A percentile compares a stretch with the other conserved stretches of the same genome.
Conservation (phyloP, 2,797 vertebrate species). For the Babyrousa celebensis region DNA sequence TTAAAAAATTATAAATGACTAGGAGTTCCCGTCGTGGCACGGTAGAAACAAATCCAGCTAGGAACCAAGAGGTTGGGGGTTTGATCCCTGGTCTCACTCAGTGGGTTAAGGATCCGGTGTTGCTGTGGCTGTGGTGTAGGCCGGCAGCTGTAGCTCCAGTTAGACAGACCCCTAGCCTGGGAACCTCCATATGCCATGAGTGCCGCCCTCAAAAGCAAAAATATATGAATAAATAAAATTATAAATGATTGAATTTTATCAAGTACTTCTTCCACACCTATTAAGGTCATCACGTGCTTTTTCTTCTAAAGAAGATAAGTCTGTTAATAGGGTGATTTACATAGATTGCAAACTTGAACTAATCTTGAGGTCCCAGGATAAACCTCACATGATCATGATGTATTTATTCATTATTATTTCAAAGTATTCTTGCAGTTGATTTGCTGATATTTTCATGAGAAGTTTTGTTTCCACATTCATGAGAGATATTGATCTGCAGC, state of each 20-base stretch:
- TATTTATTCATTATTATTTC: background rate
- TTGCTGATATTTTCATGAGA: background rate
- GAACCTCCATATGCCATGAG: no score
- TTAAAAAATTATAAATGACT: background rate
- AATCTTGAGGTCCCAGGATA: background rate
- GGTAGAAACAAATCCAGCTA: no score
- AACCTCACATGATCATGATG: background rate
- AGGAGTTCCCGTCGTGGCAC: no score
- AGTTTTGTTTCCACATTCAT: background rate
- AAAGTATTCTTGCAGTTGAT: conserved; percentile 33
- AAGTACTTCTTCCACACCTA: background rate
- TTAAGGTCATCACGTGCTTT: background rate
- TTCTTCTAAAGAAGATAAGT: background rate
- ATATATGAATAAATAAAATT: background rate
- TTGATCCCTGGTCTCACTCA: no score
- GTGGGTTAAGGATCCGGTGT: no score
- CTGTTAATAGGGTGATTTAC: background rate
- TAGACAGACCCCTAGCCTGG: no score
- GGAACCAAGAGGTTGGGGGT: no score
- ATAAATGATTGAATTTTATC: background rate
- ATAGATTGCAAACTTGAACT: background rate
- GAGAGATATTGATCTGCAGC: background rate
- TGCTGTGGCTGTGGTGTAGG: no score
- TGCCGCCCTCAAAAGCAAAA: no score
- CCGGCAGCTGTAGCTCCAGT: no score